A percentile compares a stretch with the other conserved stretches of the same genome.
Evolutionary conservation across 2,888 invertebrate genomes (phyloP).

Genomic region (Agrotis clavis): DNA sequence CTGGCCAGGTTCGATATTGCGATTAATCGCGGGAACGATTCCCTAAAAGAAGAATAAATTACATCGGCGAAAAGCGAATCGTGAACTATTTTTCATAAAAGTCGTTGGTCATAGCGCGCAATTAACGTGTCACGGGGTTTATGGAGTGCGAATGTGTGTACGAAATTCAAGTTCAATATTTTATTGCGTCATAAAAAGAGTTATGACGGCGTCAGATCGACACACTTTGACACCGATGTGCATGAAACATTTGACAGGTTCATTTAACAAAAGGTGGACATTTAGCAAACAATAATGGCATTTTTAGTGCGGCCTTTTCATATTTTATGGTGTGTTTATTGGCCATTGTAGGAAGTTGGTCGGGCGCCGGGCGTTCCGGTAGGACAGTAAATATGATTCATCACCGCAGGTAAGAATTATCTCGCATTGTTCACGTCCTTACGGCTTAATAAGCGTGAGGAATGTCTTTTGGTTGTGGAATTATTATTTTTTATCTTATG

Average conservation of each 20-base stretch:
- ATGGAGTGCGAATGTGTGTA: conserved; percentile 66
- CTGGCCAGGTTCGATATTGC: conserved; percentile 88
- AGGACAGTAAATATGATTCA: conserved; percentile 87
- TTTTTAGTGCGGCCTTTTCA: conserved; percentile 87
- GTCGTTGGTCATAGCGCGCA: conserved; percentile 71
- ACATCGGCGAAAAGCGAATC: conserved; percentile 50
- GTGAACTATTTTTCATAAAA: conserved; percentile 64
- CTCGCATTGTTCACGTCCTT: conserved; percentile 80
- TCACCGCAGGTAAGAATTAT: conserved; percentile 81
- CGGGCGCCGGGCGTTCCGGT: conserved; percentile 77
- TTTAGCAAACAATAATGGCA: conserved; percentile 87
- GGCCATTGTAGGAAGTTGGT: conserved; percentile 85
- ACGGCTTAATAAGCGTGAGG: conserved; percentile 81
- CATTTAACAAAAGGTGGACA: conserved; percentile 89
- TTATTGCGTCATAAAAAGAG: conserved; percentile 65
- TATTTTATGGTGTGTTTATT: conserved; percentile 90
- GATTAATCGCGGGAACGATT: conserved; percentile 83
- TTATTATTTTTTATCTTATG: conserved; percentile 37
- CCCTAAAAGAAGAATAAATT: conserved; percentile 75
- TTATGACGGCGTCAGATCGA: conserved; percentile 48
- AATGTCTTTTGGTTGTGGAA: conserved; percentile 49
- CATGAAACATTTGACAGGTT: conserved; percentile 83
- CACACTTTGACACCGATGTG: conserved; percentile 74
- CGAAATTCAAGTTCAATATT: conserved; percentile 63
- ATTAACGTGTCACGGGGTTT: conserved; percentile 76